Evolutionary conservation across 2,888 invertebrate genomes (phyloP).

Genomic region (Tolmerus cingulatus): DNA sequence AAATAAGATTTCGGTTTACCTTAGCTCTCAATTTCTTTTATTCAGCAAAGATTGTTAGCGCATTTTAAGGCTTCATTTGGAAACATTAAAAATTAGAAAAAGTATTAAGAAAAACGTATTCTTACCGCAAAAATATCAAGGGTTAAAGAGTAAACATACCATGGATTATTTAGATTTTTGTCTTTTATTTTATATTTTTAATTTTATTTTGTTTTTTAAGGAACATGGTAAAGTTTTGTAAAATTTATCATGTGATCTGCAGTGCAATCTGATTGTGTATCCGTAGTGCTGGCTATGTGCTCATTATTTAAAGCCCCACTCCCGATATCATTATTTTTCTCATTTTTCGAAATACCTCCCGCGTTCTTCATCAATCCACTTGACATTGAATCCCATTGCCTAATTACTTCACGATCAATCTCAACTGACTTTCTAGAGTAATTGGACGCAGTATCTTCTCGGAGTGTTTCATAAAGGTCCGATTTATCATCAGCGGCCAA

Average conservation of each 20-base stretch:
- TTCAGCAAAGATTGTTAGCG: not conserved
- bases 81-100: not conserved
- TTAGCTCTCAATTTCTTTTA: not conserved
- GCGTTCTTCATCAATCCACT: constrained; percentile 74
- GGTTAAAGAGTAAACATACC: constrained; percentile 11
- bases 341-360: constrained; percentile 62
- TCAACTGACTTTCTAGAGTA: constrained; percentile 67
- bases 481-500: constrained; percentile 56
- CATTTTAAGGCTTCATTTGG: not conserved
- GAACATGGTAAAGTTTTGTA: constrained; percentile 43
- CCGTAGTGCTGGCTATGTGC: constrained; percentile 44
- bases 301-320: constrained; percentile 19
- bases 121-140: constrained; percentile 31
- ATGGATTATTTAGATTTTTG: constrained; percentile 22
- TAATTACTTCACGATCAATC: constrained; percentile 84
- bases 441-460: constrained; percentile 59
- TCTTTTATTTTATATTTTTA: constrained; percentile 20
- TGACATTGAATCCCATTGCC: constrained; percentile 90
- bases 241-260: constrained; percentile 40
- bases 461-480: constrained; percentile 61
- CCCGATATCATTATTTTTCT: constrained; percentile 41
- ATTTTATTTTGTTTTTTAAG: constrained; percentile 39
- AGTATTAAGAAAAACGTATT: constrained; percentile 23
- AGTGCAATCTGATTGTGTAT: constrained; percentile 45
- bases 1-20: not conserved